Evolutionary conservation across 2,797 vertebrate species (phyloP).

Genomic region (Dryobates pubescens): DNA sequence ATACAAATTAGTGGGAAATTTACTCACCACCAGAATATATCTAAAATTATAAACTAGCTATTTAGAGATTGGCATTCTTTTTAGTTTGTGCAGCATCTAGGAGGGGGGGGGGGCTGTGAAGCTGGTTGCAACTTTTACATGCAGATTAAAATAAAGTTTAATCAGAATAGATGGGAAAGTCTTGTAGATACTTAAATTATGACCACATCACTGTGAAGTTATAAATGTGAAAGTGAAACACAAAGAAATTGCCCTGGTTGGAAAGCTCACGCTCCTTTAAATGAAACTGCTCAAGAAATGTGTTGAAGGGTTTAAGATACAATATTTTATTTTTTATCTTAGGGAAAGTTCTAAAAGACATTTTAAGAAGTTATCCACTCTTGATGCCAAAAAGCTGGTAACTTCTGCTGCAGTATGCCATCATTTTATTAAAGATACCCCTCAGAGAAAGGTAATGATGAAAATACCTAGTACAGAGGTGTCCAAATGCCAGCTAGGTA

Average conservation of each 20-base stretch:
- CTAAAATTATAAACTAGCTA: conserved; percentile 8
- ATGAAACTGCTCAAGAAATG: neutral
- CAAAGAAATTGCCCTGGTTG: neutral
- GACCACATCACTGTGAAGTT: neutral
- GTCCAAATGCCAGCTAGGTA: neutral
- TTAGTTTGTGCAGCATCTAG: neutral
- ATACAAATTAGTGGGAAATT: conserved; percentile 24
- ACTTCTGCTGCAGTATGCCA: neutral
- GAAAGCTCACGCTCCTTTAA: neutral
- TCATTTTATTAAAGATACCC: neutral
- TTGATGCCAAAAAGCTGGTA: neutral
- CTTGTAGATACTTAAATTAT: conserved; percentile 20
- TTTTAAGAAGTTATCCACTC: neutral
- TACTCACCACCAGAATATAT: neutral
- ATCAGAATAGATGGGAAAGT: conserved; percentile 20
- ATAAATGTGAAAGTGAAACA: conserved; percentile 32
- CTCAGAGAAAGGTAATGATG: neutral
- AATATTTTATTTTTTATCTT: neutral
- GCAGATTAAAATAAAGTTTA: conserved; percentile 26
- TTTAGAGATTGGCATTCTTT: neutral
- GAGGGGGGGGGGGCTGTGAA: neutral
- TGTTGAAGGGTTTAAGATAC: neutral
- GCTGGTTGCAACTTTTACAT: neutral
- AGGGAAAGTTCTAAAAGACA: neutral
- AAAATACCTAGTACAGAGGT: neutral